These are phyloP conservation scores for Ecliptopera silaceata DNA, from an alignment of 2,888 invertebrate genomes.

Conservation along the genomic window DNA sequence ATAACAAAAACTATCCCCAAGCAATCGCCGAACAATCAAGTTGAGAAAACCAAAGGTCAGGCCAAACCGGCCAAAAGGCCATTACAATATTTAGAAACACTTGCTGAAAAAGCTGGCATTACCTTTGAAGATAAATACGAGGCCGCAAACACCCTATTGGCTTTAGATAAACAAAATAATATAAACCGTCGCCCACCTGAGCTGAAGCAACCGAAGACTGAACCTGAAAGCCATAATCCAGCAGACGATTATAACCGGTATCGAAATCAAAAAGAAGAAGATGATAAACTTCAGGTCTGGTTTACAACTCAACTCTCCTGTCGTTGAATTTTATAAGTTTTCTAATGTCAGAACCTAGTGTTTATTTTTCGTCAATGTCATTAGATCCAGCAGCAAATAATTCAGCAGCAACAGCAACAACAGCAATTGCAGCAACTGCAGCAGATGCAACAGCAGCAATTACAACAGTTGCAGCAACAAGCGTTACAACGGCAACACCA, in stretches of 20 bases:
- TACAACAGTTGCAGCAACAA: constrained; percentile 61
- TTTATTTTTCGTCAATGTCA: constrained; percentile 1
- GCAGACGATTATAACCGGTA: constrained; percentile 66
- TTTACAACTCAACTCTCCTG: neutral
- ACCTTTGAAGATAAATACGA: constrained; percentile 90
- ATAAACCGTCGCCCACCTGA: constrained; percentile 68
- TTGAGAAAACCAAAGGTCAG: constrained; percentile 61
- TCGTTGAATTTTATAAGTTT: neutral
- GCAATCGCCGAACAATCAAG: constrained; percentile 58
- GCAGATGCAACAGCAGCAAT: constrained; percentile 62
- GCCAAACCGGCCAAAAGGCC: constrained; percentile 66
- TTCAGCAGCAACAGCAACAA: constrained; percentile 68
- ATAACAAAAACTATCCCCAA: constrained; percentile 73
- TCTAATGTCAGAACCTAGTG: neutral
- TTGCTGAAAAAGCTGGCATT: constrained; percentile 89
- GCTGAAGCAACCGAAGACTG: constrained; percentile 67
- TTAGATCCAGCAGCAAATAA: constrained; percentile 76
- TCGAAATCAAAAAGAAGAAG: constrained; percentile 74
- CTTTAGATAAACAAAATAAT: constrained; percentile 85
- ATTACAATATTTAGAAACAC: constrained; percentile 87
- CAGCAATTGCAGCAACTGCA: constrained; percentile 60
- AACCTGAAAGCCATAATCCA: constrained; percentile 63
- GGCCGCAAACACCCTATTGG: constrained; percentile 85
- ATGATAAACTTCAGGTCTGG: constrained; percentile 73
- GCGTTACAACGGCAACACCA: constrained; percentile 61